A percentile compares a stretch with the other conserved stretches of the same genome.
Conservation (phyloP, 2,888 invertebrate species). For the Hirtodrosophila confusa region DNA sequence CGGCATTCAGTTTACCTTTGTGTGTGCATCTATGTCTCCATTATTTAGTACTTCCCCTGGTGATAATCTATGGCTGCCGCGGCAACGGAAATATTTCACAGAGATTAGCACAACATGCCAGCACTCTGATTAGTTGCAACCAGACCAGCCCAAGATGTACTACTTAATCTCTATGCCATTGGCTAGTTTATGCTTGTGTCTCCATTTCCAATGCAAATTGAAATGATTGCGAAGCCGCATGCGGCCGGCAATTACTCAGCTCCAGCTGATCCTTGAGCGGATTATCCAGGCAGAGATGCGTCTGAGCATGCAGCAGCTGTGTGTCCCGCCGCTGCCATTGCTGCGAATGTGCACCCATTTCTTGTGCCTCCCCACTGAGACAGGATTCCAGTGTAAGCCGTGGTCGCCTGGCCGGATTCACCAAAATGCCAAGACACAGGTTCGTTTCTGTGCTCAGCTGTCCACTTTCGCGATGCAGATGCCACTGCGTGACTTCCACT, state of each 20-base stretch:
- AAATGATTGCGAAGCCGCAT: conserved; percentile 81
- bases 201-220: conserved; percentile 82
- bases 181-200: conserved; percentile 51
- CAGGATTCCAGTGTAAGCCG: conserved; percentile 37
- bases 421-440: conserved; percentile 63
- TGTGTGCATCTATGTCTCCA: conserved; percentile 35
- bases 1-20: conserved; percentile 33
- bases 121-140: conserved; percentile 60
- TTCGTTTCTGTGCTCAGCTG: conserved; percentile 62
- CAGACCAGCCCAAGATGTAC: conserved; percentile 1
- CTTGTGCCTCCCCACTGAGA: neutral
- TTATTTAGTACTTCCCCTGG: conserved; percentile 65
- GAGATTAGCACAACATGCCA: conserved; percentile 63
- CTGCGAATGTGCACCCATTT: conserved; percentile 42
- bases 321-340: conserved; percentile 79
- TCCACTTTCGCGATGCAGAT: conserved; percentile 63
- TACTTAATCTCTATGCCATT: conserved; percentile 8
- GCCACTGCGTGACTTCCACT: conserved; percentile 73
- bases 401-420: neutral
- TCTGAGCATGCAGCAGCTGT: conserved; percentile 73
- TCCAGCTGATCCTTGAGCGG: conserved; percentile 70
- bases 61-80: conserved; percentile 49
- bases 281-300: conserved; percentile 82
- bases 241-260: conserved; percentile 76
- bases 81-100: conserved; percentile 71